Conservation (phyloP, 2,113 vertebrate genomes). For the Otis tarda region DNA sequence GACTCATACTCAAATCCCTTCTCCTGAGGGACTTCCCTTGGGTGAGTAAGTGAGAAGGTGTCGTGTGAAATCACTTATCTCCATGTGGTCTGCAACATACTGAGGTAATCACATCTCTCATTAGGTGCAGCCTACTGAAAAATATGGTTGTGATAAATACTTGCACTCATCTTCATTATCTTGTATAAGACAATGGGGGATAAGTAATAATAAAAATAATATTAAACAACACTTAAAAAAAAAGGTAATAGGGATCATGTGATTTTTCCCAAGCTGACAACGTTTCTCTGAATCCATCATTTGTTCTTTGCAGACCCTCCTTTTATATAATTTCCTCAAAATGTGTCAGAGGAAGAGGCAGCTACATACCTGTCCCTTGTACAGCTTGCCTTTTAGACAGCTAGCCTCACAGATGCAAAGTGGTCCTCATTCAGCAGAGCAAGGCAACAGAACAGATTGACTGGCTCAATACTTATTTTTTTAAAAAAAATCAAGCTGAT, state of each 20-base stretch:
- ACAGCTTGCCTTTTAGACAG: not conserved
- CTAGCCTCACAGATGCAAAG: not conserved
- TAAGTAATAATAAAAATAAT: not conserved
- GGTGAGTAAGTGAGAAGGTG: not conserved
- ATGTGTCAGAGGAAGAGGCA: not conserved
- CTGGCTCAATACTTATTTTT: not conserved
- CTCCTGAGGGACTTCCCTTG: not conserved
- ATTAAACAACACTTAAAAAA: not conserved
- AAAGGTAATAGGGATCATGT: not conserved
- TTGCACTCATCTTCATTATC: not conserved
- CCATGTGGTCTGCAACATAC: not conserved
- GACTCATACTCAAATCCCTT: not conserved
- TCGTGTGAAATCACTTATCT: not conserved
- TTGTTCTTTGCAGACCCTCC: not conserved
- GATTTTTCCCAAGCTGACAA: not conserved
- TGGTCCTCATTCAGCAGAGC: not conserved
- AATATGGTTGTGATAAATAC: not conserved
- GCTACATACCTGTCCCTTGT: not conserved
- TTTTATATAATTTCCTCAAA: not conserved
- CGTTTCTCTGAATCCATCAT: not conserved
- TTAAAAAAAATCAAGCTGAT: not conserved
- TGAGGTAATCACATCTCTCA: not conserved
- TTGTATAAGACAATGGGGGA: not conserved
- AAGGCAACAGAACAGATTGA: not conserved
- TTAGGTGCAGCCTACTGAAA: not conserved